Conservation (phyloP, 2,113 vertebrate species). For the Hyaena hyaena region DNA sequence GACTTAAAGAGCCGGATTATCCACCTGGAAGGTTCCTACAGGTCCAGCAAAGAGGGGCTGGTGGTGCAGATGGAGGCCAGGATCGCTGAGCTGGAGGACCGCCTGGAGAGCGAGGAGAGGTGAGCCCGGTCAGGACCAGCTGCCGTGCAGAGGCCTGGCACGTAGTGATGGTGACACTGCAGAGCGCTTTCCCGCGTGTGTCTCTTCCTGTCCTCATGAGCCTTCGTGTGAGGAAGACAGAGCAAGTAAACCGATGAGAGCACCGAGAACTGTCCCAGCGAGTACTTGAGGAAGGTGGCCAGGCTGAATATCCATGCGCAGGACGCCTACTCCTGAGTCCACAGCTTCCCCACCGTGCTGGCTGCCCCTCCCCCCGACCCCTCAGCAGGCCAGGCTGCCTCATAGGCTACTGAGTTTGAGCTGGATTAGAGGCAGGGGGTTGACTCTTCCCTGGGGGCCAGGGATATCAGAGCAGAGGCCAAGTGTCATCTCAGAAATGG, state of each 20-base stretch:
- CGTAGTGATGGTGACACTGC: rapidly evolving
- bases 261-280: not conserved
- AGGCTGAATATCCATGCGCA: not conserved
- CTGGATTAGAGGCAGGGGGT: not conserved
- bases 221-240: not conserved
- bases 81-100: conserved; percentile 94
- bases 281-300: not conserved
- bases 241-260: not conserved
- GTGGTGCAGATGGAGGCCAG: conserved; percentile 94
- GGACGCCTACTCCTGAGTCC: not conserved
- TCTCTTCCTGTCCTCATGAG: not conserved
- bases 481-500: not conserved
- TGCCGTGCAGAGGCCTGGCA: not conserved
- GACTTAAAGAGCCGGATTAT: conserved; percentile 94
- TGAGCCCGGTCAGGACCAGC: conserved; percentile 56
- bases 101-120: conserved; percentile 95
- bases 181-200: rapidly evolving
- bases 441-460: not conserved
- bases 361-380: not conserved
- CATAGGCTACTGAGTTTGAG: not conserved
- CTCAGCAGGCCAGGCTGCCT: not conserved
- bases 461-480: not conserved
- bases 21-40: conserved; percentile 94
- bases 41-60: conserved; percentile 94
- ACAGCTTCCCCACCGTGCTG: not conserved